These are phyloP conservation scores for Caenorhabditis sp. DNA, from an alignment of 2,888 invertebrate species.

Conservation along the genomic window DNA sequence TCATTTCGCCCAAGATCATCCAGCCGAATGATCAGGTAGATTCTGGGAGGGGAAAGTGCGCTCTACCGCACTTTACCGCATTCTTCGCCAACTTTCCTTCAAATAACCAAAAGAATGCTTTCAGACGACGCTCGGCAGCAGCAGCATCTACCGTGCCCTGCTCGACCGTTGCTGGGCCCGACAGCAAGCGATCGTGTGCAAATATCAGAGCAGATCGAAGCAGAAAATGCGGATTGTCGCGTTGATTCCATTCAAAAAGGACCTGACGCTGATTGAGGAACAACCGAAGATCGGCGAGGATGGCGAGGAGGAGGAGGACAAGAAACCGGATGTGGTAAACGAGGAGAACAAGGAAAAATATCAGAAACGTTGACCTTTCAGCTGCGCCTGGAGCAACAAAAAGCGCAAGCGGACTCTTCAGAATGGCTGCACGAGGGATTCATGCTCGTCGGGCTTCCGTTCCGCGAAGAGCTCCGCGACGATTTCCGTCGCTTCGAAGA, in stretches of 20 bases:
- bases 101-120: too few relatives aligned
- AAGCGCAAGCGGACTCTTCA: constrained; percentile 47
- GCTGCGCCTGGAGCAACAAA: constrained; percentile 20
- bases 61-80: too few relatives aligned
- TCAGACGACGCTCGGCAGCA: constrained; percentile 56
- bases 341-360: too few relatives aligned
- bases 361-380: too few relatives aligned
- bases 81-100: too few relatives aligned
- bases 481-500: constrained; percentile 27
- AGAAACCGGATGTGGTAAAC: constrained; percentile 41
- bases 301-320: constrained; percentile 31
- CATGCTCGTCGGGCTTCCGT: constrained; percentile 52
- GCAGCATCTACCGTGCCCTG: constrained; percentile 52
- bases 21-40: constrained; percentile 54
- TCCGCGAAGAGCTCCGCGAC: constrained; percentile 56
- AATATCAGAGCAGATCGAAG: constrained; percentile 51
- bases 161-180: constrained; percentile 50
- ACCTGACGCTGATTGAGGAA: constrained; percentile 25
- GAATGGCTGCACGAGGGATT: constrained; percentile 59
- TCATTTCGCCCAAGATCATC: constrained; percentile 41
- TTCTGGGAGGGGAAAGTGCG: too few relatives aligned
- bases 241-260: constrained; percentile 48
- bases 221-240: constrained; percentile 54
- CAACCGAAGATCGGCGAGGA: constrained; percentile 7
- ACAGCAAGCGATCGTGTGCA: constrained; percentile 48